These are phyloP conservation scores for Syngnathoides biaculeatus DNA, from an alignment of 2,113 vertebrate genomes.

Conservation along the genomic window DNA sequence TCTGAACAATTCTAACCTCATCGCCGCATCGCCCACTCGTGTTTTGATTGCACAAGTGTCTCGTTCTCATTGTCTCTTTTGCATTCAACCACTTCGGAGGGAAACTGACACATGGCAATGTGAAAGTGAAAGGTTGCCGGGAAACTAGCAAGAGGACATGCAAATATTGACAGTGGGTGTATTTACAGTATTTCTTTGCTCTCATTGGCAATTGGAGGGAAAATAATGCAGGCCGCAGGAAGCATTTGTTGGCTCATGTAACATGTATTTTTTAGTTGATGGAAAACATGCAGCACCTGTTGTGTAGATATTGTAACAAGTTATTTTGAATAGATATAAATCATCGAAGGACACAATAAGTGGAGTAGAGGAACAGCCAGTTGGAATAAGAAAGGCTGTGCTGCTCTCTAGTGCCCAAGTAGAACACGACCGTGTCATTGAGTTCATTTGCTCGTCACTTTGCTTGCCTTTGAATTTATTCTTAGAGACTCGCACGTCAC, in stretches of 20 bases:
- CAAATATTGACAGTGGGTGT: background rate
- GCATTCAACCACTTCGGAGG: background rate
- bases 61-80: background rate
- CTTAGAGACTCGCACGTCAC: background rate
- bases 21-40: background rate
- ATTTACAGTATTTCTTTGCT: background rate
- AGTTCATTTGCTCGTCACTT: background rate
- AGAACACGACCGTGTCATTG: background rate
- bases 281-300: background rate
- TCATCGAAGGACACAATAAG: background rate
- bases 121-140: constrained; percentile 48
- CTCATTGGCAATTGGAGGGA: background rate
- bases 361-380: too few relatives aligned
- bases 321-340: background rate
- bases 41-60: constrained; percentile 9
- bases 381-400: background rate
- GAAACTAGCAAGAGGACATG: background rate
- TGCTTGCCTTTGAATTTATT: background rate
- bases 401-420: constrained; percentile 5
- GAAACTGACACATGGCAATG: constrained; percentile 34
- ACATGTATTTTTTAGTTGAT: background rate
- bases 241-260: background rate
- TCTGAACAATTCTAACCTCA: background rate
- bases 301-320: background rate
- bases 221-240: constrained; percentile 5